Evolutionary conservation across 2,888 invertebrate species (phyloP), one percentile per base, ranked within the genome.

Genomic region (Limnephilus lunatus): DNA sequence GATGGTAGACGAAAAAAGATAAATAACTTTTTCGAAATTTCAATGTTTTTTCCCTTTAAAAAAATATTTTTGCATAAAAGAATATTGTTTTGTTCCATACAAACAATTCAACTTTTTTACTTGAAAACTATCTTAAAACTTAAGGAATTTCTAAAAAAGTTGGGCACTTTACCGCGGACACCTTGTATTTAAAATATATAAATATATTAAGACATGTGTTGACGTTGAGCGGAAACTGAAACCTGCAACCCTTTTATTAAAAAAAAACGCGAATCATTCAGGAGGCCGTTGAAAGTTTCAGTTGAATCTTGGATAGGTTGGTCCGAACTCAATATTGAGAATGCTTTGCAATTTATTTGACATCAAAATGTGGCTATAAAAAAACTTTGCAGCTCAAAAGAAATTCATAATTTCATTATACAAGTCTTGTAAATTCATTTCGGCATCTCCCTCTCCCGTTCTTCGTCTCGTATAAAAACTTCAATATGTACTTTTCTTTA

Each of bases 351-450:
- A 68, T 25, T 68, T 68, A 68, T 68, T 25, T 25, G 68, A 68
- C 25, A n/a, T n/a, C 68, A 68, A 68, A n/a, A 68, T 53, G 5
- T 53, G 19, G 19, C 2, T 53, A 53, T 19, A 53, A 53, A 19
- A 86, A 86, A 86, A 86, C 44, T 87, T 15, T 14, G 53, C 30
- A 81, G n/a, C 81, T 81, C 9, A 39, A 90, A 83, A 89, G 25
- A 82, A 81, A 89, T 89, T 92, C 92, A 92, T 93, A 92, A 93
- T 93, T 93, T 93, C 92, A 93, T 92, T 92, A 93, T 82, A 89
- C 44, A 91, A 90, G 92, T 91, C 92, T 91, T 92, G 93, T 93
- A 92, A 93, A 93, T 93, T 93, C 93, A 92, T 93, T 93, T 92
- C 85, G 81, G 89, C 48, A 68, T 44, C 82, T 32, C 87, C 86